These are phyloP conservation scores for Alviniconcha strummeri DNA, from an alignment of 2,888 invertebrate genomes.

Conservation along the genomic window DNA sequence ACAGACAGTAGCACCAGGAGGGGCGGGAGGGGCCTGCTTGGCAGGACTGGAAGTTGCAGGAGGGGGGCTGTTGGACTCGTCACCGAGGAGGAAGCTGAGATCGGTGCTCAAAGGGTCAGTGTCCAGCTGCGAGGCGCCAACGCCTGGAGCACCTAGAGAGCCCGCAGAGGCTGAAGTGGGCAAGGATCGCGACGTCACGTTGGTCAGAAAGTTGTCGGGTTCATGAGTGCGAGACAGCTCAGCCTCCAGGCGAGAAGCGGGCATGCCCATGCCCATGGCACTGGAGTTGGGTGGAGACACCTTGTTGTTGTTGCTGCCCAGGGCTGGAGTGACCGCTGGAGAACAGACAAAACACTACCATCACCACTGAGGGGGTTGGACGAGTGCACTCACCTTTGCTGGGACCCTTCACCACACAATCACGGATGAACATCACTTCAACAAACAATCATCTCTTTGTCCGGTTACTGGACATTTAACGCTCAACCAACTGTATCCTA, in stretches of 20 bases:
- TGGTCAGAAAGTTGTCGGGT: slow-evolving; percentile 7
- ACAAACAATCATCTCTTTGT: too few relatives aligned
- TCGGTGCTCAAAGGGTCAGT: background rate
- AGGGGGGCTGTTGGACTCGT: slow-evolving; percentile 67
- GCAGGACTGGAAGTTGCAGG: slow-evolving; percentile 45
- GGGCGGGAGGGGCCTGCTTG: slow-evolving; percentile 62
- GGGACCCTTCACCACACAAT: too few relatives aligned
- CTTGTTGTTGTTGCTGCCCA: background rate
- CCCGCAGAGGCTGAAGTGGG: background rate
- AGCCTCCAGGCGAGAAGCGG: slow-evolving; percentile 1
- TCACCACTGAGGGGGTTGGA: too few relatives aligned
- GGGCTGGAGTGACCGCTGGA: too few relatives aligned
- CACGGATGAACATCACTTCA: too few relatives aligned
- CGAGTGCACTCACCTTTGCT: too few relatives aligned
- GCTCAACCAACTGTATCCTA: too few relatives aligned
- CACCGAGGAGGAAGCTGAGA: slow-evolving; percentile 45
- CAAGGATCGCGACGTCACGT: background rate
- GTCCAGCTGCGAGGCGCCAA: background rate
- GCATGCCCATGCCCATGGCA: background rate
- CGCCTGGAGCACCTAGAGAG: slow-evolving; percentile 1
- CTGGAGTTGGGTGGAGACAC: background rate
- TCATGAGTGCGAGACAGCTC: slow-evolving; percentile 6
- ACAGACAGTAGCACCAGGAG: slow-evolving; percentile 70
- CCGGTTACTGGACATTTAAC: too few relatives aligned
- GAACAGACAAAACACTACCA: too few relatives aligned